phyloP scores from a whole-genome alignment of 2,113 vertebrate genomes.

The Potamarius usumacintae region DNA sequence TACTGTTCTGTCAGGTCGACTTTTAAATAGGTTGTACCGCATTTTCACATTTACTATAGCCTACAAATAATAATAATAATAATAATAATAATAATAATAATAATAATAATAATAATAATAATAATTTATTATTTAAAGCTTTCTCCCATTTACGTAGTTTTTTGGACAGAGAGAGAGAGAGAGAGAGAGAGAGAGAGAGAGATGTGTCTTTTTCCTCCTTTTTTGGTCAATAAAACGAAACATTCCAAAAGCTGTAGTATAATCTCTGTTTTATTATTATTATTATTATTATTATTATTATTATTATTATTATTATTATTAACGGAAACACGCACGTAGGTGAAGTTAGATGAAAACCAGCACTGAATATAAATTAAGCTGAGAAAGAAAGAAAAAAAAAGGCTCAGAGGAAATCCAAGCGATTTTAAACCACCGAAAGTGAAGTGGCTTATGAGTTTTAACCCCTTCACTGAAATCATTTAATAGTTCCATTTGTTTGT shows the following conservation, averaged over 20 bases:
- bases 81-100: background rate
- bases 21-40: background rate
- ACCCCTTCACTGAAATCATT: background rate
- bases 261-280: no score
- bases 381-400: background rate
- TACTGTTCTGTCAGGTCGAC: background rate
- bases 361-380: background rate
- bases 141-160: background rate
- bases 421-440: background rate
- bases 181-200: background rate
- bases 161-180: background rate
- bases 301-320: background rate
- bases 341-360: background rate
- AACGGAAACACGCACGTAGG: background rate
- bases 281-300: background rate
- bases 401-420: background rate
- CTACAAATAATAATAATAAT: background rate
- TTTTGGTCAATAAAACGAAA: background rate
- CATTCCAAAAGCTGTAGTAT: background rate
- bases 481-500: background rate
- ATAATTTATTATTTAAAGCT: background rate
- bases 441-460: background rate
- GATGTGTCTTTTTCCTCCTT: background rate
- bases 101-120: background rate
- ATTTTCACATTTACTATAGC: background rate